Evolutionary conservation across 1,140 invertebrate genomes (phyloP), one percentile per base, ranked within the genome.

Genomic region (Lutraria rhynchaena): DNA sequence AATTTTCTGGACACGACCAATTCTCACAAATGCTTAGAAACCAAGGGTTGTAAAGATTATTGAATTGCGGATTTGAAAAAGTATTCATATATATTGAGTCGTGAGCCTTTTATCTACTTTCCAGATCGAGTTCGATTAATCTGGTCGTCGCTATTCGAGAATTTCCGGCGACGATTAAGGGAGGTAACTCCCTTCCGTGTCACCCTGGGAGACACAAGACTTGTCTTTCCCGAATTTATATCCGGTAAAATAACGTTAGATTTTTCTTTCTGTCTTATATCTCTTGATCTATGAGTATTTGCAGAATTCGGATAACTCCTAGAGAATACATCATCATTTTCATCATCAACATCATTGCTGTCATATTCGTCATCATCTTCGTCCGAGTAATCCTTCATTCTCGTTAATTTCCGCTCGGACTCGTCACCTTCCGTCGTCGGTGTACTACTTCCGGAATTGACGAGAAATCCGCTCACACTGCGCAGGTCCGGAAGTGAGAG

Each of bases 401-500:
- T 27, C 2, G 24, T 53, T 13, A 35, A 31, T 7, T 37, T 69
- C 55, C 37, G 29, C 19, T 35, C 29, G 13, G 53, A 37, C 49
- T 61, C 57, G 24, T 27, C 57, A n/a, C 29, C 58, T 46, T 49
- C 55, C 3, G 58, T 75, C 22, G 37, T 67, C 24, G 67, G 77
- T 11, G 77, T 60, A 27, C 35, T 69, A 31, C 65, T 71, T 5
- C 55, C 77, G 1, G 77, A 81, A 71, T 70, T 70, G 19, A 81
- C 77, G 15, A 81, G 31, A 61, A 35, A 69, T 81, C 77, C 67
- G 13, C 31, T 58, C 51, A 71, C 67, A 70, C 29, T 81, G 53
- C 77, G 65, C 41, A 81, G 37, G 44, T 81, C 77, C 44, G 77
- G 77, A 61, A 81, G 77, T 81, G 77, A 81, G 17, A 81, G 17